These are phyloP conservation scores for Hypocryptadius cinnamomeus DNA, from an alignment of 2,113 vertebrate species.

Conservation along the genomic window DNA sequence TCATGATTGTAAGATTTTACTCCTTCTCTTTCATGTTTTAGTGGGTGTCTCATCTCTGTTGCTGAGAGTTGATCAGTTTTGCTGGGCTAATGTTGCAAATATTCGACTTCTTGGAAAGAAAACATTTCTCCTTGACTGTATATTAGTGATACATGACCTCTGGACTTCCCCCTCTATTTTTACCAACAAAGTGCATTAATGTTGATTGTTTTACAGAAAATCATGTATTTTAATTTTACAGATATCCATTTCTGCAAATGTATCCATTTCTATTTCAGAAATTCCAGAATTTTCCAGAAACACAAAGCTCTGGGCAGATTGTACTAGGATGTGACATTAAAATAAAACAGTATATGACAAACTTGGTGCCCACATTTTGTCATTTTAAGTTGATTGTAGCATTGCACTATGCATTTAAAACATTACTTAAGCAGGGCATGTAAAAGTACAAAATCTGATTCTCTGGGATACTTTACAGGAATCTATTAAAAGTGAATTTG, in stretches of 20 bases:
- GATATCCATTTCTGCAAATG: background rate
- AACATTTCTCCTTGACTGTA: background rate
- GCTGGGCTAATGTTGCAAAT: background rate
- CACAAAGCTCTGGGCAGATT: background rate
- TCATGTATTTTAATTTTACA: background rate
- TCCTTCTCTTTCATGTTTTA: background rate
- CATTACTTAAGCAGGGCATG: background rate
- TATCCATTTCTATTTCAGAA: background rate
- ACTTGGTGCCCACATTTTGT: background rate
- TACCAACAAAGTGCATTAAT: background rate
- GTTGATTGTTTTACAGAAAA: background rate
- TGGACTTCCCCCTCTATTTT: background rate
- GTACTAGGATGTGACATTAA: background rate
- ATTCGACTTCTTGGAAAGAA: background rate
- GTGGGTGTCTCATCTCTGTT: background rate
- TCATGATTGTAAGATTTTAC: background rate
- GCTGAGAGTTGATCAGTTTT: background rate
- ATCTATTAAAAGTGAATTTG: constrained; percentile 15
- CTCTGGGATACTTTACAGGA: background rate
- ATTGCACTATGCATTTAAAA: background rate
- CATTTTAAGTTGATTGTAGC: background rate
- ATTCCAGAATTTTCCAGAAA: background rate
- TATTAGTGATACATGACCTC: background rate
- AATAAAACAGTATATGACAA: background rate
- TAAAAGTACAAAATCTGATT: background rate